A percentile compares a stretch with the other conserved stretches of the same genome.
Evolutionary conservation across 1,140 invertebrate genomes (phyloP).

Genomic region (Pollicipes pollicipes): DNA sequence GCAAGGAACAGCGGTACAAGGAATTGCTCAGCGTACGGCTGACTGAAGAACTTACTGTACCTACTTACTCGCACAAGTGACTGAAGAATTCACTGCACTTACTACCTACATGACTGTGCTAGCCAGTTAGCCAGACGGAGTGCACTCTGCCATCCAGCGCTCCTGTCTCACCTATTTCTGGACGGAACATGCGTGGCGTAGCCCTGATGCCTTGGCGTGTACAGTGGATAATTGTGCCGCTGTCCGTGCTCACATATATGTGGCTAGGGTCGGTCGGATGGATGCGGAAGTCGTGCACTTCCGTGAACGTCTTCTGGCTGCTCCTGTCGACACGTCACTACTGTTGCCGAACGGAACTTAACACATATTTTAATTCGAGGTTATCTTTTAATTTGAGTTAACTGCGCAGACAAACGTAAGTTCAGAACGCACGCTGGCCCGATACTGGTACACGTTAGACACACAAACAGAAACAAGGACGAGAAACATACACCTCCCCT

Average conservation of each 20-base stretch:
- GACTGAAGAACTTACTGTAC: too few relatives aligned
- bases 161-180: constrained; percentile 29
- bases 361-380: too few relatives aligned
- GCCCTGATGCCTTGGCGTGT: constrained; percentile 31
- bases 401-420: neutral
- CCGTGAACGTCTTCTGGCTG: neutral
- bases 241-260: constrained; percentile 36
- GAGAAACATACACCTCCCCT: neutral
- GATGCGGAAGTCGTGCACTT: constrained; percentile 32
- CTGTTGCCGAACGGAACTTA: too few relatives aligned
- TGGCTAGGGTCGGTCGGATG: constrained; percentile 33
- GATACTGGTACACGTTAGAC: too few relatives aligned
- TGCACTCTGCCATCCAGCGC: too few relatives aligned
- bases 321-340: neutral
- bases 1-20: too few relatives aligned
- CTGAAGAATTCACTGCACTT: too few relatives aligned
- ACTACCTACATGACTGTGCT: too few relatives aligned
- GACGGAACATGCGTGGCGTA: constrained; percentile 29
- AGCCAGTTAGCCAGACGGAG: too few relatives aligned
- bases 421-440: too few relatives aligned
- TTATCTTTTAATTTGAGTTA: neutral
- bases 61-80: too few relatives aligned
- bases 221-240: constrained; percentile 33
- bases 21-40: too few relatives aligned
- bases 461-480: neutral